phyloP scores from a whole-genome alignment of 2,888 invertebrate species.

The Mythimna lalbum region DNA sequence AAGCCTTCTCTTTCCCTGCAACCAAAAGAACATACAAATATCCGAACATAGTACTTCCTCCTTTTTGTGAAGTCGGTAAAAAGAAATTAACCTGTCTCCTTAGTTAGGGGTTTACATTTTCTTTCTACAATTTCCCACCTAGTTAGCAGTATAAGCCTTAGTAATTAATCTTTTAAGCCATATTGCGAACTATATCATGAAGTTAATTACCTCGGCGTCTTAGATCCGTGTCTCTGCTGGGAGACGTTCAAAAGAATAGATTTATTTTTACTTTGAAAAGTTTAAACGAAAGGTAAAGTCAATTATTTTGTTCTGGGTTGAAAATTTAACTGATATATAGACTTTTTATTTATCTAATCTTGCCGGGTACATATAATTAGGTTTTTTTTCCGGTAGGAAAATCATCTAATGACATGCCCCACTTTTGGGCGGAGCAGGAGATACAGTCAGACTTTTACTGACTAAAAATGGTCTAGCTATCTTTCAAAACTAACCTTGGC shows the following conservation, averaged over 20 bases:
- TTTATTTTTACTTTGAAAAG: conserved; percentile 5
- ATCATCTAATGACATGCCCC: too few relatives aligned
- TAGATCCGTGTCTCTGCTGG: conserved; percentile 2
- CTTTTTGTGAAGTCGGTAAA: too few relatives aligned
- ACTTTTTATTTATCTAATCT: too few relatives aligned
- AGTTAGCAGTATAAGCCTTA: background rate
- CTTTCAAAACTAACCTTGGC: too few relatives aligned
- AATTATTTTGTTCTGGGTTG: background rate
- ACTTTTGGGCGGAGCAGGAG: too few relatives aligned
- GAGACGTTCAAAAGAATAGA: background rate
- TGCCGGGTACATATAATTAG: too few relatives aligned
- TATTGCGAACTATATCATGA: conserved; percentile 28
- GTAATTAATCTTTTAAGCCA: conserved; percentile 44
- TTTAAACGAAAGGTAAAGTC: background rate
- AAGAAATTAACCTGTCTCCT: conserved; percentile 7
- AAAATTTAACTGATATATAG: background rate
- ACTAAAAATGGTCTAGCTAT: too few relatives aligned
- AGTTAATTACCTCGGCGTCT: conserved; percentile 16
- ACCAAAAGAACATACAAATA: too few relatives aligned
- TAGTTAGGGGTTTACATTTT: conserved; percentile 24
- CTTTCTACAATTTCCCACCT: background rate
- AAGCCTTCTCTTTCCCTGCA: background rate
- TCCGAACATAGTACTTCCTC: too few relatives aligned
- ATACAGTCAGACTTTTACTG: too few relatives aligned
- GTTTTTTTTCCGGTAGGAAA: too few relatives aligned